Percentiles rank a stretch among this genome's conserved stretches.
phyloP scores from a whole-genome alignment of 2,797 vertebrate genomes.

The Artibeus lituratus region DNA sequence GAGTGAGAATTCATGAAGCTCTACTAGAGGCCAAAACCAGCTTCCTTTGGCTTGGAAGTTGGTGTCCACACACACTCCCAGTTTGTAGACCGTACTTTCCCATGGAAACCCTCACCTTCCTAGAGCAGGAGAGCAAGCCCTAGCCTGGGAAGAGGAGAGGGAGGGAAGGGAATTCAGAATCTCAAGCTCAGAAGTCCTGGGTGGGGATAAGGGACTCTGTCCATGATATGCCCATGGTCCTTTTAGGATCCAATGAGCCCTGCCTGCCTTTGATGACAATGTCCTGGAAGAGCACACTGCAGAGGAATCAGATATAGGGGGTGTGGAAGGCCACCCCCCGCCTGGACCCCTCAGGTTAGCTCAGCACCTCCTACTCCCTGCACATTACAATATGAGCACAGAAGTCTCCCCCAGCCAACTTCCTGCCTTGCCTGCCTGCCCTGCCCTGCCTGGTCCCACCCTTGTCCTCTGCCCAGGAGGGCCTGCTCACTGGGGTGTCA shows the following conservation, averaged over 20 bases:
- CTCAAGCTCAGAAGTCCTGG: background rate
- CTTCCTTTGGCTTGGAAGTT: background rate
- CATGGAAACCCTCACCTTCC: background rate
- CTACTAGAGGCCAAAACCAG: background rate
- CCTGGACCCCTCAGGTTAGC: background rate
- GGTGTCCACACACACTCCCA: background rate
- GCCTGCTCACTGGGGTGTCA: background rate
- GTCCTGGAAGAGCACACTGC: background rate
- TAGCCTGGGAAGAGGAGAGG: background rate
- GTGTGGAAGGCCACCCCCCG: background rate
- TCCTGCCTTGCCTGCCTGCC: background rate
- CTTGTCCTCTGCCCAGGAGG: background rate
- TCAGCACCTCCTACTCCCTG: background rate
- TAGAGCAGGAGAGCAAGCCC: background rate
- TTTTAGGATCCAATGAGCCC: background rate
- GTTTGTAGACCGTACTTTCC: background rate
- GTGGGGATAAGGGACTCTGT: background rate
- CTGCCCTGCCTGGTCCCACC: background rate
- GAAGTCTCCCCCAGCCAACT: background rate
- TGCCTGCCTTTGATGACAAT: background rate
- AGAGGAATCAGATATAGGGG: background rate
- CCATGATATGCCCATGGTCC: background rate
- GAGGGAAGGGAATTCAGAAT: background rate
- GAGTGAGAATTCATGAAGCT: background rate
- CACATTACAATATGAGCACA: background rate